A percentile compares a stretch with the other conserved stretches of the same genome.
Conservation (phyloP, 2,888 invertebrate species). For the Saturnia japonica region DNA sequence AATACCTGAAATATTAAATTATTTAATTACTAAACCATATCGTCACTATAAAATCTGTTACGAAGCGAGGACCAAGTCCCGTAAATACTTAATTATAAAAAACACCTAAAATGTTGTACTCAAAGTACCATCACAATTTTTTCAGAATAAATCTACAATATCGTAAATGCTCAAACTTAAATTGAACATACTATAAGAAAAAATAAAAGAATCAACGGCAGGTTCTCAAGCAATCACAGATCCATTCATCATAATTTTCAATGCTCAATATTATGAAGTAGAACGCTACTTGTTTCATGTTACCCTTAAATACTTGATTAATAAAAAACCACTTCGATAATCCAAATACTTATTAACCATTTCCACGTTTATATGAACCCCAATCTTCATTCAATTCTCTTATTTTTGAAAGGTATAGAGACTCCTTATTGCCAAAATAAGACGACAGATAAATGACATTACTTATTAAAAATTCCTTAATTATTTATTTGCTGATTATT, state of each 20-base stretch:
- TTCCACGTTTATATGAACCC: neutral
- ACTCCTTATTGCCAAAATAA: no score
- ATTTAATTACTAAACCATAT: neutral
- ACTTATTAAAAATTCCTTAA: no score
- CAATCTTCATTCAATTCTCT: neutral
- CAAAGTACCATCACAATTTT: conserved; percentile 62
- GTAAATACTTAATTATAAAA: conserved; percentile 43
- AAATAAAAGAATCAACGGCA: conserved; percentile 14
- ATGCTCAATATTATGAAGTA: no score
- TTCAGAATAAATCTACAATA: conserved; percentile 39
- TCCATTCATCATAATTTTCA: neutral
- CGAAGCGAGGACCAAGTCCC: conserved; percentile 50
- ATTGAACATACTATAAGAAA: neutral
- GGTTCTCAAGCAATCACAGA: conserved; percentile 30
- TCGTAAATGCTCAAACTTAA: conserved; percentile 23
- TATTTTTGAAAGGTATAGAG: no score
- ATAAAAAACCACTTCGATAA: neutral
- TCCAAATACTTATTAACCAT: neutral
- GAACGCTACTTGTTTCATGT: no score
- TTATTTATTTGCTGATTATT: no score
- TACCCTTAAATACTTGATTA: neutral
- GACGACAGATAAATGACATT: no score
- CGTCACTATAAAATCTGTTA: conserved; percentile 27
- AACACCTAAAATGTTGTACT: conserved; percentile 56
- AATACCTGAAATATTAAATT: neutral